Evolutionary conservation across 2,797 vertebrate genomes (phyloP).

Genomic region (Pelodytes ibericus): DNA sequence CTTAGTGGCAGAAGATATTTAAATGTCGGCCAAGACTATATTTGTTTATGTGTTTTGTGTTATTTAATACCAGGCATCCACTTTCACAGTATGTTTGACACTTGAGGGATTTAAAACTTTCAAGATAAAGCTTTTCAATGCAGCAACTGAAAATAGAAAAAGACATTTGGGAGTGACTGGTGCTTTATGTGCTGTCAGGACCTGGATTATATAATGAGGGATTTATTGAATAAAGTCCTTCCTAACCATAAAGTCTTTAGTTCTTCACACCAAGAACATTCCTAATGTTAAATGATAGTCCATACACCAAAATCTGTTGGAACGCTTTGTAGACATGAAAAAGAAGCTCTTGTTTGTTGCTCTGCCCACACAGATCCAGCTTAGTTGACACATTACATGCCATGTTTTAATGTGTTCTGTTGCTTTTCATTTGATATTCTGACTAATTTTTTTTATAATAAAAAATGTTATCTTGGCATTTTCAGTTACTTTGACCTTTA

Average conservation of each 20-base stretch:
- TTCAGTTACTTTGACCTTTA: too few relatives aligned
- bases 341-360: slow-evolving; percentile 62
- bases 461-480: too few relatives aligned
- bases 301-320: slow-evolving; percentile 68
- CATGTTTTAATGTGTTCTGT: not conserved
- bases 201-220: slow-evolving; percentile 66
- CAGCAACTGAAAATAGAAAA: slow-evolving; percentile 1
- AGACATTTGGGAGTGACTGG: slow-evolving; percentile 23
- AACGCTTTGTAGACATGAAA: slow-evolving; percentile 68
- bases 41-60: not conserved
- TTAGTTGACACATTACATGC: slow-evolving; percentile 63
- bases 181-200: slow-evolving; percentile 64
- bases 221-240: slow-evolving; percentile 83
- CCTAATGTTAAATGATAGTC: slow-evolving; percentile 59
- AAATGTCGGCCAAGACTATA: too few relatives aligned
- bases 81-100: not conserved
- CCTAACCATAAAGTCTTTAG: slow-evolving; percentile 60
- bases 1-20: too few relatives aligned
- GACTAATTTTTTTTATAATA: not conserved
- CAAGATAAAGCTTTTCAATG: slow-evolving; percentile 10
- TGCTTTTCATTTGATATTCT: not conserved
- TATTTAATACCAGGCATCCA: not conserved
- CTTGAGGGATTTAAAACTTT: slow-evolving; percentile 11
- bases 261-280: slow-evolving; percentile 61
- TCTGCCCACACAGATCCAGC: slow-evolving; percentile 67